phyloP scores from a whole-genome alignment of 2,888 invertebrate genomes.

The Spilarctia lutea region DNA sequence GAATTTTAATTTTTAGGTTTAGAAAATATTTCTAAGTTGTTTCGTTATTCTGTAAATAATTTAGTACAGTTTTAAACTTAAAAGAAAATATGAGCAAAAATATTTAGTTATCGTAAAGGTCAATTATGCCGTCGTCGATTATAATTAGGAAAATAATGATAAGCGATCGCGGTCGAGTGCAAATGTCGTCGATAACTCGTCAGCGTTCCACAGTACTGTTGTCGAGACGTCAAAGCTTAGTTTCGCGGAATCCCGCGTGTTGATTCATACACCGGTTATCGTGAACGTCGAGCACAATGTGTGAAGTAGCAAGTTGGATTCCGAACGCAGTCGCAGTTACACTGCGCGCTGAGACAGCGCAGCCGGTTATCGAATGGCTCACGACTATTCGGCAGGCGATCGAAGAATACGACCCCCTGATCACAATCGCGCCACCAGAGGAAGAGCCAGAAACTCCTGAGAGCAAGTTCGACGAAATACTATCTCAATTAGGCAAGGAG shows the following conservation, averaged over 20 bases:
- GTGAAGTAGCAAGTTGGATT: slow-evolving; percentile 83
- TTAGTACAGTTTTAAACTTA: neutral
- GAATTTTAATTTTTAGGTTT: neutral
- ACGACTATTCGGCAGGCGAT: slow-evolving; percentile 69
- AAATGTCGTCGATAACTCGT: slow-evolving; percentile 76
- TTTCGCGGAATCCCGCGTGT: slow-evolving; percentile 79
- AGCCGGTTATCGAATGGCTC: slow-evolving; percentile 81
- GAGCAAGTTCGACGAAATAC: slow-evolving; percentile 81
- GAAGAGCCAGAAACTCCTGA: slow-evolving; percentile 59
- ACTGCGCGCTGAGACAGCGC: slow-evolving; percentile 74
- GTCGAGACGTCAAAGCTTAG: slow-evolving; percentile 68
- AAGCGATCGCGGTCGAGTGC: slow-evolving; percentile 81
- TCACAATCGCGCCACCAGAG: slow-evolving; percentile 64
- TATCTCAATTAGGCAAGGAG: slow-evolving; percentile 81
- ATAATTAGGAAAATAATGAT: slow-evolving; percentile 77
- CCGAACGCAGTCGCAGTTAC: slow-evolving; percentile 81
- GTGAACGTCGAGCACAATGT: slow-evolving; percentile 70
- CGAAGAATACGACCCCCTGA: slow-evolving; percentile 80
- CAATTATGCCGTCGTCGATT: slow-evolving; percentile 65
- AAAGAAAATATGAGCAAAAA: slow-evolving; percentile 29
- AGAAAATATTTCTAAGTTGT: neutral
- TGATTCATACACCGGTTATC: slow-evolving; percentile 86
- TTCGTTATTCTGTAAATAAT: neutral
- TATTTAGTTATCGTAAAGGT: slow-evolving; percentile 63
- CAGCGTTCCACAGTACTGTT: slow-evolving; percentile 48